Base-by-base conservation (phyloP, 2,888 invertebrate species). In the Lepidocyrtinus sp. region DNA sequence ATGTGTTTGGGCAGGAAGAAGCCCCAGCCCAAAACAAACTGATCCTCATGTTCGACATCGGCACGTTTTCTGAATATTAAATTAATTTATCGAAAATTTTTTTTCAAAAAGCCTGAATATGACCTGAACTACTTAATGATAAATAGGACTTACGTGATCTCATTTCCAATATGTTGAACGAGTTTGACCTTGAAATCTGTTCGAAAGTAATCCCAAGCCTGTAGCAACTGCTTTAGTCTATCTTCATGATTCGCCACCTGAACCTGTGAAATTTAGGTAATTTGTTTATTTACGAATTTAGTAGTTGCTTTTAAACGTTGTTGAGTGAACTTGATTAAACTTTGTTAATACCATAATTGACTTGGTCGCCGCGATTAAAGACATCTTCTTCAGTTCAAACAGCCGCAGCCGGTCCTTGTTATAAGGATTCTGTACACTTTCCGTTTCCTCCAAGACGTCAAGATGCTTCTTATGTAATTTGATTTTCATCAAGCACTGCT, bases 151-250 rank as follows among this genome's bases (percentile, higher is more conserved):
- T 67, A 67, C 50, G 45, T n/a, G 15, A 21, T 27, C 24, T 45
- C 22, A 9, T 1, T 17, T n/a, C 46, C 21, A 3, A 45, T 1
- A 12, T n/a, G 22, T 68, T 68, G 19, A 1, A 45, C 19, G 15
- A 17, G 22, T 19, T 36, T 9, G 0, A 24, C 63, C 25, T 72
- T 72, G 9, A 19, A 72, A 24, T 62, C 46, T 36, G 1, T 2
- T 7, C 71, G 7, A 15, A 72, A 72, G 62, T 19, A 26, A 9
- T 72, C 71, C 71, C 71, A 72, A 22, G 2, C n/a, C 2, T 2
- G 0, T 25, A 63, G 45, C 24, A 63, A n/a, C n/a, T n/a, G 15
- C 0, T 5, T 0, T 17, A 63, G 24, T 9, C 26, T 36, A 0
- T 24, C 1, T 26, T 72, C 63, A 2, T 27, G 22, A 17, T 45